Evolutionary conservation across 2,113 vertebrate genomes (phyloP).

Genomic region (Platichthys flesus): DNA sequence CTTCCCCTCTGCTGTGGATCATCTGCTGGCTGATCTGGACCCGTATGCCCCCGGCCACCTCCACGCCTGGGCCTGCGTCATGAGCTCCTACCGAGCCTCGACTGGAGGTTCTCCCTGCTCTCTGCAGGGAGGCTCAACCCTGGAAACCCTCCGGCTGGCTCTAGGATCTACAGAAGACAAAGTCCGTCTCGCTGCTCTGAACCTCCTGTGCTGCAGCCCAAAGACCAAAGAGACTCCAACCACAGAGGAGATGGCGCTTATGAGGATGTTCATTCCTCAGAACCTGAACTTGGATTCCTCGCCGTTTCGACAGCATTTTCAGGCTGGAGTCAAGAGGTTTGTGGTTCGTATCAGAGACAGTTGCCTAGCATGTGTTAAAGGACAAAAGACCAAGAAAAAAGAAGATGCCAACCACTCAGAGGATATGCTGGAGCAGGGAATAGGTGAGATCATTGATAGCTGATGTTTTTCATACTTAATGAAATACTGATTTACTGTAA

Average conservation of each 20-base stretch:
- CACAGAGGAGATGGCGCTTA: conserved; percentile 70
- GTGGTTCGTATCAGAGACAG: conserved; percentile 87
- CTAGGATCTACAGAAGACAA: conserved; percentile 82
- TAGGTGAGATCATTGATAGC: conserved; percentile 81
- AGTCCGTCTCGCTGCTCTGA: conserved; percentile 83
- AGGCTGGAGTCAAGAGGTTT: conserved; percentile 82
- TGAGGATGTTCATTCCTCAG: conserved; percentile 84
- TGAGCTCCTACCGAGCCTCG: conserved; percentile 78
- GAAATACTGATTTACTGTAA: no score
- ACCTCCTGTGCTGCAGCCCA: conserved; percentile 85
- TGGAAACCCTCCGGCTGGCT: conserved; percentile 78
- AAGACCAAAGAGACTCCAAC: conserved; percentile 83
- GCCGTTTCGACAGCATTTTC: conserved; percentile 89
- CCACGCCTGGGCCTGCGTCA: conserved; percentile 85
- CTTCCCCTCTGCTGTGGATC: conserved; percentile 78
- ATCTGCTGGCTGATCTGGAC: conserved; percentile 71
- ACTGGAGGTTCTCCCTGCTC: conserved; percentile 73
- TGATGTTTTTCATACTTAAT: neutral
- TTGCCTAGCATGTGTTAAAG: conserved; percentile 81
- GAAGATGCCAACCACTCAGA: neutral
- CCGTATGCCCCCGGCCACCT: conserved; percentile 68
- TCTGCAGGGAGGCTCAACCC: conserved; percentile 26
- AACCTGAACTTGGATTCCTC: conserved; percentile 89
- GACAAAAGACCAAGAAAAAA: conserved; percentile 56
- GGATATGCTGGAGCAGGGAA: conserved; percentile 73